Base-by-base conservation (phyloP, 2,797 vertebrate genomes). In the Spondyliosoma cantharus region DNA sequence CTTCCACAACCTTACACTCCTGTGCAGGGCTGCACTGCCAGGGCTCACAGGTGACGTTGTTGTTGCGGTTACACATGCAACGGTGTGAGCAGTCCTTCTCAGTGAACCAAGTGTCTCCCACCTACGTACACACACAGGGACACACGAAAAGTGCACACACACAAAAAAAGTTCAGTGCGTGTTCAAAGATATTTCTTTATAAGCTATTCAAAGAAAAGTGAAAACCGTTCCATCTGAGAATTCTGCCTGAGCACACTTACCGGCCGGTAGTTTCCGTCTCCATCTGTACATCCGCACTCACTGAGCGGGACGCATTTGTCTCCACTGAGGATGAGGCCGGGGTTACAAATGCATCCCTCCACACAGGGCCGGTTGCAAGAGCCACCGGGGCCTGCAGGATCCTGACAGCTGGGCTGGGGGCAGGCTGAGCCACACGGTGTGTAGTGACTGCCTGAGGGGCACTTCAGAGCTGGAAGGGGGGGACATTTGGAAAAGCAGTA, bases 291-390 rank as follows among this genome's bases (percentile, higher is more conserved):
- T 5, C 97, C 96, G 49, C 97, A 98, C 80, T 94, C 89, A 42
- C 81, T 94, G 76, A 93, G 84, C 0, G 90, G 89, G 45, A 98
- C 96, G 78, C 97, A 97, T 70, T 90, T 93, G 85, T 96, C 95
- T 76, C 96, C 96, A 20, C 96, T 97, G 79, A 97, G 93, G 83
- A 97, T 29, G 4, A 96, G 93, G 13, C 94, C 94, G 2, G 93
- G n/a, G 60, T 96, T 87, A 70, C 97, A 97, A 84, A 96, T 83
- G 62, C 97, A 98, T 14, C 97, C 97, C 89, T 97, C 96, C 74
- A 96, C 95, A 71, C 96, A 96, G 25, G 95, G 90, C 24, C 88
- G 77, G 70, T 80, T 84, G 80, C 96, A 97, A 43, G 87, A 83
- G 80, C 84, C 84, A 6, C 3, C 29, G 7, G 90, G 43, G 48